These are phyloP conservation scores for Drosophila albomicans DNA, from an alignment of 1,140 invertebrate species.

Conservation along the genomic window DNA sequence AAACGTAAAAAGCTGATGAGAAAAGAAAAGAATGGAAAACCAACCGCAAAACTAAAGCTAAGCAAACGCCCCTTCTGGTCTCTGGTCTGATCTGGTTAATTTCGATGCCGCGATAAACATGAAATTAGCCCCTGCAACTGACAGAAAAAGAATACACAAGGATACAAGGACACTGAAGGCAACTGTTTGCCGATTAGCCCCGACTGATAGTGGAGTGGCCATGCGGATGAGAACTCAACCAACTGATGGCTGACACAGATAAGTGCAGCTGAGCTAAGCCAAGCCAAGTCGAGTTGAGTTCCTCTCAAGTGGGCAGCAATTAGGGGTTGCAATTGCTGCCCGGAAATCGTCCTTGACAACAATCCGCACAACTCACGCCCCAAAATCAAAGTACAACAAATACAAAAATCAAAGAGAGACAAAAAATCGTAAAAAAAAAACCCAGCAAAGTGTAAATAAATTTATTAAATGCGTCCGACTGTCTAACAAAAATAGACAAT, in stretches of 20 bases:
- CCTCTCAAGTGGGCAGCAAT: slow-evolving; percentile 74
- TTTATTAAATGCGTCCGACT: slow-evolving; percentile 64
- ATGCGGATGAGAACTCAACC: slow-evolving; percentile 54
- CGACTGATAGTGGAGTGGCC: slow-evolving; percentile 44
- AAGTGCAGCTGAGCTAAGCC: slow-evolving; percentile 62
- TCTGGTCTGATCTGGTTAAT: slow-evolving; percentile 49
- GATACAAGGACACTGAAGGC: slow-evolving; percentile 24
- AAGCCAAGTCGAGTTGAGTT: slow-evolving; percentile 43
- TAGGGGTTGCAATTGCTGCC: slow-evolving; percentile 67
- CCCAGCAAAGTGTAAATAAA: slow-evolving; percentile 81
- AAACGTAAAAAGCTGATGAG: background rate
- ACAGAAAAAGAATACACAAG: slow-evolving; percentile 11
- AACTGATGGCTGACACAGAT: slow-evolving; percentile 73
- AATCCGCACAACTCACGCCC: slow-evolving; percentile 66
- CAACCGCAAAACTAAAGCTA: slow-evolving; percentile 65
- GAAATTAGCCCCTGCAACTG: slow-evolving; percentile 45
- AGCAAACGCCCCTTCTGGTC: slow-evolving; percentile 64
- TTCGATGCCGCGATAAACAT: slow-evolving; percentile 70
- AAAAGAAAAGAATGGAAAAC: slow-evolving; percentile 4
- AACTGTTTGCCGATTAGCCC: slow-evolving; percentile 52
- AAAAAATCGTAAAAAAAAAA: slow-evolving; percentile 37
- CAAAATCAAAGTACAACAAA: slow-evolving; percentile 58
- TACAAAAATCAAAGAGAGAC: slow-evolving; percentile 1
- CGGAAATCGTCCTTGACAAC: slow-evolving; percentile 64
- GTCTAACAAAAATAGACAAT: slow-evolving; percentile 51